Evolutionary conservation across 2,888 invertebrate species (phyloP).

Genomic region (Sarcophaga subvicina): DNA sequence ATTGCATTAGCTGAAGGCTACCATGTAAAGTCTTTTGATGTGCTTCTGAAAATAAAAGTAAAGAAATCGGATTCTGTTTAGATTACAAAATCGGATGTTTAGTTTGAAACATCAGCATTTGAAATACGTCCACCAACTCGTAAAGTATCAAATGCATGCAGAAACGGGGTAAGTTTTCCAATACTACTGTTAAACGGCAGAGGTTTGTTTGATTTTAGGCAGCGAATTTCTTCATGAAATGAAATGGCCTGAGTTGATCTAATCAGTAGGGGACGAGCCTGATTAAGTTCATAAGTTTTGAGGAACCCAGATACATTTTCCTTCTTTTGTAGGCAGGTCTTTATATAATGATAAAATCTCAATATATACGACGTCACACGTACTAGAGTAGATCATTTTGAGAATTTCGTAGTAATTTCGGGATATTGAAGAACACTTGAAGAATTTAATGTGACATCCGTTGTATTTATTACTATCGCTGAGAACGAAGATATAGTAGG

Average conservation of each 20-base stretch:
- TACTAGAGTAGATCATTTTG: conserved; percentile 18
- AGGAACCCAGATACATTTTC: background rate
- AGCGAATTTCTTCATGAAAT: background rate
- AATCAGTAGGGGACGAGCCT: background rate
- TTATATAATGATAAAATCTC: conserved; percentile 18
- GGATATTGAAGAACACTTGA: conserved; percentile 6
- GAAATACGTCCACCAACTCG: conserved; percentile 19
- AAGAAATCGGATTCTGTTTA: background rate
- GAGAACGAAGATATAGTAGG: background rate
- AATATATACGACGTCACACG: conserved; percentile 28
- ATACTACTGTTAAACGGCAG: background rate
- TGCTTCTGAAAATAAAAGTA: conserved; percentile 14
- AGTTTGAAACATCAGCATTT: background rate
- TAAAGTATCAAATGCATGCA: background rate
- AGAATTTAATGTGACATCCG: background rate
- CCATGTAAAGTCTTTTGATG: conserved; percentile 14
- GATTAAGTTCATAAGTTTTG: background rate
- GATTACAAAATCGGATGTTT: conserved; percentile 18
- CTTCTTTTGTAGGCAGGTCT: background rate
- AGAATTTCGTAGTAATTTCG: conserved; percentile 26
- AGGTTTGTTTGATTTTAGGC: background rate
- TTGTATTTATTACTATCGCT: background rate
- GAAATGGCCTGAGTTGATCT: conserved; percentile 1
- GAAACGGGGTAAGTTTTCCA: background rate
- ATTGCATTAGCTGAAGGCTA: conserved; percentile 13